Conservation (phyloP, 37 sponge, comb jelly and placozoan species). For the Spongilla lacustris region DNA sequence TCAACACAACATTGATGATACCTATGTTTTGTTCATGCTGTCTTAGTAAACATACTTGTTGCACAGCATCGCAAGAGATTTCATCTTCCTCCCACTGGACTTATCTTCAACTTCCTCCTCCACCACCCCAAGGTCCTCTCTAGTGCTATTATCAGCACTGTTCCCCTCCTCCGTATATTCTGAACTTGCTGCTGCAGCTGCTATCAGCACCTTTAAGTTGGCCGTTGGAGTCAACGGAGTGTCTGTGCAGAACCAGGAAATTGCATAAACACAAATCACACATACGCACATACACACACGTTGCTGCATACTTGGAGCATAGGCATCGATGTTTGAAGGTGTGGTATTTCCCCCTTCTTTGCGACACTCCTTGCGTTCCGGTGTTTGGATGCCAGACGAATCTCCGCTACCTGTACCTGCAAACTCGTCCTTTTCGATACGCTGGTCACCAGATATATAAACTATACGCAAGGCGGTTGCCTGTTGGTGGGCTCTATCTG, state of each 20-base stretch:
- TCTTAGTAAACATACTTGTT: constrained; percentile 48
- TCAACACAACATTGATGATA: not conserved
- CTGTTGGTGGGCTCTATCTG: not conserved
- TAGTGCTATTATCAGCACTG: not conserved
- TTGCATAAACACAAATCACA: not conserved
- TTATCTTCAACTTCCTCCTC: constrained; percentile 22
- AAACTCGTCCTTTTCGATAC: not conserved
- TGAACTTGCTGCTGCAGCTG: constrained; percentile 67
- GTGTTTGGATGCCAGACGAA: not conserved
- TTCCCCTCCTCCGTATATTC: not conserved
- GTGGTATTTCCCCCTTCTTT: not conserved
- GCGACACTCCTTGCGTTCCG: not conserved
- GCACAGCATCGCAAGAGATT: constrained; percentile 80
- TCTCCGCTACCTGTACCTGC: not conserved
- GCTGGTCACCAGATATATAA: not conserved
- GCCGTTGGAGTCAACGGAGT: constrained; percentile 86
- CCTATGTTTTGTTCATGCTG: not conserved
- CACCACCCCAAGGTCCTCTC: constrained; percentile 9
- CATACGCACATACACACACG: constrained; percentile 4
- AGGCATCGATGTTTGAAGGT: not conserved
- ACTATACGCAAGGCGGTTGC: not conserved
- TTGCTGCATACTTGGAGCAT: not conserved
- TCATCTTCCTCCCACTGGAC: constrained; percentile 66
- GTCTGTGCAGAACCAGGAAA: not conserved
- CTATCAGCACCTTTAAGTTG: constrained; percentile 85